phyloP scores from a whole-genome alignment of 2,797 vertebrate species.

The Melopsittacus undulatus region DNA sequence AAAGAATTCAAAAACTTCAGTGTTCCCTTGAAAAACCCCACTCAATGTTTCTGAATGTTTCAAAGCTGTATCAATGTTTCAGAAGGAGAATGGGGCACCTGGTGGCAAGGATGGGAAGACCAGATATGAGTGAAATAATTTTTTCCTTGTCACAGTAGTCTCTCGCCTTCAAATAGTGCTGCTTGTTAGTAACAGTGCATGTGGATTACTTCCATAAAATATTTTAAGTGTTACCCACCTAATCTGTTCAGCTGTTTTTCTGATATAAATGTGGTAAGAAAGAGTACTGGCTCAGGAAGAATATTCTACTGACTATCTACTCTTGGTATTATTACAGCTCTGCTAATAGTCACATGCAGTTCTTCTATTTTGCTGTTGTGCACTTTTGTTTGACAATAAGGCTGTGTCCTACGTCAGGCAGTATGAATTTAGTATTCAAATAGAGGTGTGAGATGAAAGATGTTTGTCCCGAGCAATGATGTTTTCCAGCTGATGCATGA shows the following conservation, averaged over 20 bases:
- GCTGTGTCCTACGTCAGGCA: not conserved
- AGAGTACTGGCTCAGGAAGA: not conserved
- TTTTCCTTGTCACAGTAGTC: not conserved
- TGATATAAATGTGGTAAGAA: not conserved
- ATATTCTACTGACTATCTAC: not conserved
- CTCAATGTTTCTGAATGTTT: not conserved
- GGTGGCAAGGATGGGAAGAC: not conserved
- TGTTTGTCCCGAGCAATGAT: not conserved
- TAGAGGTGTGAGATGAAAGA: not conserved
- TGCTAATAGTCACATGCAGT: fast-evolving
- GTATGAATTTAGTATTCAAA: not conserved
- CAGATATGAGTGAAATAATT: not conserved
- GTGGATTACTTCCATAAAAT: not conserved
- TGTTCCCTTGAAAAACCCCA: not conserved
- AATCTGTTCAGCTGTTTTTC: not conserved
- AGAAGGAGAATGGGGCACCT: not conserved
- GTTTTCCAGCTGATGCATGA: not conserved
- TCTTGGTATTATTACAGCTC: not conserved
- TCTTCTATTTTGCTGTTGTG: not conserved
- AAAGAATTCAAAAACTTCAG: not conserved
- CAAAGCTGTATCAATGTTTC: not conserved
- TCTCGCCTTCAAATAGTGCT: not conserved
- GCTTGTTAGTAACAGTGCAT: not conserved
- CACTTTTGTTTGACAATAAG: not conserved
- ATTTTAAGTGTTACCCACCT: not conserved